These are phyloP conservation scores for Cephus nigrinus DNA, from an alignment of 2,888 invertebrate species.

Conservation along the genomic window DNA sequence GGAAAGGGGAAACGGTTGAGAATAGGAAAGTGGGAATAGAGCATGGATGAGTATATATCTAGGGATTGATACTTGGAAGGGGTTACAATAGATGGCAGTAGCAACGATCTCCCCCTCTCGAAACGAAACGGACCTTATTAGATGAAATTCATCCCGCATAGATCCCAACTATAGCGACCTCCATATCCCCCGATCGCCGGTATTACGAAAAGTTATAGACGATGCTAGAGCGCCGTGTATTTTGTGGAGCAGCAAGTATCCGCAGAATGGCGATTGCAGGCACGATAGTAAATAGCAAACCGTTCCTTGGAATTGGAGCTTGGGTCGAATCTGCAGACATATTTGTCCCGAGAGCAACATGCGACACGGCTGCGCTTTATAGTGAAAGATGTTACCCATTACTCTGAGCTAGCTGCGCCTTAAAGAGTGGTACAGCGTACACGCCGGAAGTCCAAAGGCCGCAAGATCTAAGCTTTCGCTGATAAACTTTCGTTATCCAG, in stretches of 20 bases:
- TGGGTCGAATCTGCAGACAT: conserved; percentile 30
- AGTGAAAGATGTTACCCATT: conserved; percentile 34
- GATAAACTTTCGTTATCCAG: background rate
- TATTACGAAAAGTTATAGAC: background rate
- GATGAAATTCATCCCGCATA: background rate
- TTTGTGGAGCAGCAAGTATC: conserved; percentile 3
- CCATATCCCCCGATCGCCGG: background rate
- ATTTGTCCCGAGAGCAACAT: conserved; percentile 32
- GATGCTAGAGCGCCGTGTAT: background rate
- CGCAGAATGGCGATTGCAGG: conserved; percentile 22
- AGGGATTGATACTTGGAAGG: background rate
- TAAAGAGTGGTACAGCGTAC: background rate
- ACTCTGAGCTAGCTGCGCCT: conserved; percentile 6
- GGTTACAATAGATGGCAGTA: background rate
- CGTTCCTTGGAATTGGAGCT: conserved; percentile 34
- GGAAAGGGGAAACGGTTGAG: no score
- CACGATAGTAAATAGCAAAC: conserved; percentile 35
- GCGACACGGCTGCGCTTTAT: conserved; percentile 32
- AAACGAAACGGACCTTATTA: background rate
- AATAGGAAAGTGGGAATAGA: background rate
- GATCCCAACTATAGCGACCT: background rate
- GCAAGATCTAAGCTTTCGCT: background rate
- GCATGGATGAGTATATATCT: background rate
- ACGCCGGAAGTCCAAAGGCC: background rate
- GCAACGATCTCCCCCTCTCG: background rate